Conservation (phyloP, 2,113 vertebrate genomes). For the Tonatia bakeri region DNA sequence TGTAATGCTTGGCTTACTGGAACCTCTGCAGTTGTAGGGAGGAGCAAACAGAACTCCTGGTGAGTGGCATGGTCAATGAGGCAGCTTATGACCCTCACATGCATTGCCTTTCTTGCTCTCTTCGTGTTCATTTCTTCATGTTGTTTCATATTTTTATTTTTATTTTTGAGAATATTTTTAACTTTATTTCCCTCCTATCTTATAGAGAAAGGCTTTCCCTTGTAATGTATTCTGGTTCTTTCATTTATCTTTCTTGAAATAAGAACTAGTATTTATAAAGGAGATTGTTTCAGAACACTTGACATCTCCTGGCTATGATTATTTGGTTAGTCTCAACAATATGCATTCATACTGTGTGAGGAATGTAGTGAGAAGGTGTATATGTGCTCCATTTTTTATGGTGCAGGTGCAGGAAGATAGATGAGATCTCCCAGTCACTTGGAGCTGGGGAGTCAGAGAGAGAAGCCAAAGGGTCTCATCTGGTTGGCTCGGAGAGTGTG, state of each 20-base stretch:
- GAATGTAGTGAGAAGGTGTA: background rate
- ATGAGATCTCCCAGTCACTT: background rate
- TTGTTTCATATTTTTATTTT: background rate
- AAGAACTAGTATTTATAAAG: background rate
- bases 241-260: constrained; percentile 13
- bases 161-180: background rate
- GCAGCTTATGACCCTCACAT: background rate
- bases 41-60: background rate
- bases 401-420: background rate
- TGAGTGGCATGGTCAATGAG: background rate
- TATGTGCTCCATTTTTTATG: background rate
- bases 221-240: background rate
- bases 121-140: background rate
- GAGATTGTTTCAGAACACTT: background rate
- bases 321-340: background rate
- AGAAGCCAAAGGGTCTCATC: background rate
- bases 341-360: background rate
- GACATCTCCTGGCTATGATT: background rate
- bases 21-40: background rate
- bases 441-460: background rate
- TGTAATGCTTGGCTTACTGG: background rate
- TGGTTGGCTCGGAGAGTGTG: background rate
- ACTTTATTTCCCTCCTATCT: background rate
- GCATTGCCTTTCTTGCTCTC: background rate
- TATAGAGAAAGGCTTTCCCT: background rate